Evolutionary conservation across 2,113 vertebrate species (phyloP), one percentile per base, ranked within the genome.

Genomic region (Vanacampus margaritifer): DNA sequence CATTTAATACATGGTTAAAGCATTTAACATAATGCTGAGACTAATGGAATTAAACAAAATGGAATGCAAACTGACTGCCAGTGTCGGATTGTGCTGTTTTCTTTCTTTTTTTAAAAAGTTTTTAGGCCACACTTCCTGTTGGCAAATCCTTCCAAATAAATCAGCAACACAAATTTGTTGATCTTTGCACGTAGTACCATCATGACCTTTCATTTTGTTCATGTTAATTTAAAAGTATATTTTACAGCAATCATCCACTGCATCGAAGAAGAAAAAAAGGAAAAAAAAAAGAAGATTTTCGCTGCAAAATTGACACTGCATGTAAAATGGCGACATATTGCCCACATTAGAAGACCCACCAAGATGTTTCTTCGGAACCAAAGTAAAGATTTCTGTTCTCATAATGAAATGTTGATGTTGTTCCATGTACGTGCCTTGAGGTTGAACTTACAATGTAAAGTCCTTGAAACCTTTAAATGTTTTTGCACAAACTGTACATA

Each of bases 401-500:
- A 88, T 91, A 82, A 87, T 84, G 67, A 91, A 89, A 87, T 90
- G 82, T 91, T 85, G 85, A 86, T 90, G 90, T 91, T 90, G 91
- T 93, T 86, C 88, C 89, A 91, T 92, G 91, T 93, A 93, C 87
- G 92, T 93, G 92, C 92, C 92, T 93, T 93, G 90, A 93, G 90
- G 90, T 91, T 90, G 79, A 91, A 92, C 87, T 91, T 91, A 93
- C 91, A 92, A 91, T 92, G 91, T 93, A 91, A 91, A 91, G 90
- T 92, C 89, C 89, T 91, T 91, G 85, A 92, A 91, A 92, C 90
- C 88, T 92, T 91, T 91, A 91, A 92, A 91, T 91, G 91, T 92
- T 92, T 91, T 93, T 93, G 91, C 92, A 92, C 91, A 93, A 91
- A 90, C 88, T 92, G 91, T 93, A 92, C 88, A 92, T 92, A 93